A percentile compares a stretch with the other conserved stretches of the same genome.
Conservation (phyloP, 2,797 vertebrate species). For the Acipenser ruthenus region DNA sequence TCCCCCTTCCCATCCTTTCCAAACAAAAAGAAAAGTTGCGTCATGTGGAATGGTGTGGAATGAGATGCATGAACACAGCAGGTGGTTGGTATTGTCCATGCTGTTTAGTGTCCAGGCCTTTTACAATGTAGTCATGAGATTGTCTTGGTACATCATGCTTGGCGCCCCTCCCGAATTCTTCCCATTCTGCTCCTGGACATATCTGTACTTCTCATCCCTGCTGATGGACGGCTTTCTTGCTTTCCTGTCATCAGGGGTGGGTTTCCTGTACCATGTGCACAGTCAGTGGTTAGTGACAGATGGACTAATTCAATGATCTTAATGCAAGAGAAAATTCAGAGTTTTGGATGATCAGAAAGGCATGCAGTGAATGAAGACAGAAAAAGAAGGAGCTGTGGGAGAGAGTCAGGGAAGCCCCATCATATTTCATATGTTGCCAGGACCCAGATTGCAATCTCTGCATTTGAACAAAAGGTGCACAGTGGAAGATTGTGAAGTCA, state of each 20-base stretch:
- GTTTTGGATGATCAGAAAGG: no score
- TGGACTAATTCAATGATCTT: no score
- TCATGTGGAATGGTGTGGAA: not conserved
- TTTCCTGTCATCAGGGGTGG: slow-evolving; percentile 61
- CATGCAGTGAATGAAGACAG: not conserved
- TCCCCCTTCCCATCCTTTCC: no score
- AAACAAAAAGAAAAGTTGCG: no score
- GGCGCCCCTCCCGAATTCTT: slow-evolving; percentile 67
- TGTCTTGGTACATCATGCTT: slow-evolving; percentile 78
- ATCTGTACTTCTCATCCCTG: slow-evolving; percentile 57
- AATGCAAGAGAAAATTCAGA: slow-evolving; percentile 1
- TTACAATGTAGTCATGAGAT: slow-evolving; percentile 95
- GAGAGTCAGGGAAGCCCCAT: not conserved
- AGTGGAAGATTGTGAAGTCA: no score
- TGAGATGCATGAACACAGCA: slow-evolving; percentile 2
- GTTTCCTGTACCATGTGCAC: slow-evolving; percentile 63
- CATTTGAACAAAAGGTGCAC: no score
- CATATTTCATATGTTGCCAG: no score
- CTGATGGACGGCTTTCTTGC: slow-evolving; percentile 51
- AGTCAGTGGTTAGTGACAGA: slow-evolving; percentile 50
- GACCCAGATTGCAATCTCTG: no score
- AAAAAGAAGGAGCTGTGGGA: not conserved
- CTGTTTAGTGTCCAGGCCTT: slow-evolving; percentile 11
- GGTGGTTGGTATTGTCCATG: not conserved
- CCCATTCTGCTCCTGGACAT: slow-evolving; percentile 68